Conservation (phyloP, 2,113 vertebrate genomes). For the Oryzias melastigma region DNA sequence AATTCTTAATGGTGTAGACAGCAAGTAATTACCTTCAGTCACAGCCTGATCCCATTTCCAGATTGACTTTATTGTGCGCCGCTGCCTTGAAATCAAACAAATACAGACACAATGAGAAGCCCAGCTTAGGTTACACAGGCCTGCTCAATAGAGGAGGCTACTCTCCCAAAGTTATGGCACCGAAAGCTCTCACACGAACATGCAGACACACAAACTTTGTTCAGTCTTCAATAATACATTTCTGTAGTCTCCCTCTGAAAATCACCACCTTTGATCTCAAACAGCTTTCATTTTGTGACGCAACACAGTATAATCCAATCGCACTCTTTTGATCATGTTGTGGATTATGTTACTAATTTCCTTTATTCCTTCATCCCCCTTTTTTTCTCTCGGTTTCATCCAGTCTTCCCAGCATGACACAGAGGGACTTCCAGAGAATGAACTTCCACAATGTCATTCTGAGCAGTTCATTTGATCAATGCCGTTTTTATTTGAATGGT, state of each 20-base stretch:
- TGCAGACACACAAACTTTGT: conserved; percentile 50
- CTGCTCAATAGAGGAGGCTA: conserved; percentile 73
- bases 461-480: conserved; percentile 1
- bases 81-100: conserved; percentile 84
- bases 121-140: conserved; percentile 80
- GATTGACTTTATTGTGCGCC: conserved; percentile 80
- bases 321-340: conserved; percentile 62
- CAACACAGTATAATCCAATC: conserved; percentile 72
- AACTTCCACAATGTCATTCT: conserved; percentile 18
- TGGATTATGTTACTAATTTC: conserved; percentile 75
- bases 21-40: conserved; percentile 85
- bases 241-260: conserved; percentile 69
- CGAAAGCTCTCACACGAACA: conserved; percentile 59
- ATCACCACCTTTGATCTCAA: conserved; percentile 80
- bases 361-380: conserved; percentile 42
- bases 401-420: conserved; percentile 38
- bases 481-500: conserved; percentile 1
- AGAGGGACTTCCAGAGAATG: conserved; percentile 32
- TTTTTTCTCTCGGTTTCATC: conserved; percentile 44
- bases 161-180: conserved; percentile 83
- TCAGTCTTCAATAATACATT: conserved; percentile 84
- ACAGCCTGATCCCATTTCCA: conserved; percentile 86
- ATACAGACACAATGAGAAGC: conserved; percentile 77
- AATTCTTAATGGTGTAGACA: conserved; percentile 92
- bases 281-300: conserved; percentile 71